Base-by-base conservation (phyloP, 2,888 invertebrate genomes). In the Drosophila cracens region DNA sequence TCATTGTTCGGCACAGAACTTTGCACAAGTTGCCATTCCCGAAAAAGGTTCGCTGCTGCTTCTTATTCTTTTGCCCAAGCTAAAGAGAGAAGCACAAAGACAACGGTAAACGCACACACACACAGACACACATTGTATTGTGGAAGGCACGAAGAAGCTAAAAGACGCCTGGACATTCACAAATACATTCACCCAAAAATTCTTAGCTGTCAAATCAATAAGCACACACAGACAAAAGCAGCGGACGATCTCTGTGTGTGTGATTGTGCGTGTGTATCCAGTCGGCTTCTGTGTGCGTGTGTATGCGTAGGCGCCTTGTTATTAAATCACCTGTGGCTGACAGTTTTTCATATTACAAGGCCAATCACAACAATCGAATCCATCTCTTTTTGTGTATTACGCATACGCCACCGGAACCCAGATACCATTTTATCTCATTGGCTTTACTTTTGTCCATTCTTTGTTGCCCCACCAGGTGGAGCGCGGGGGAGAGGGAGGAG, bases 271-370 rank as follows among this genome's bases (percentile, higher is more conserved):
- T 61, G 38, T 70, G 48, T 68, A 43, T 72, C 59, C 62, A 59
- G 56, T 49, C 70, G 63, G 59, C 67, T 48, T 58, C 53, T 59
- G 27, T 64, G 34, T 63, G 52, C 46, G 51, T 57, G 49, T 81
- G 78, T 72, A 53, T 70, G 77, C 54, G 59, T 82, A 63, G 51
- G 66, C 58, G 67, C 62, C 68, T 76, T 60, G 69, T 78, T 83
- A 87, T 89, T 87, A 81, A 79, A 78, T 89, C 84, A 86, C 89
- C 85, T 89, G 85, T 86, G 82, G 89, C 89, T 82, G 89, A 82
- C 85, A 86, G 82, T 86, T 87, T 89, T 83, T 83, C 82, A 76
- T 83, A 80, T 79, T 70, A 69, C 57, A 64, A 52, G 48, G 53
- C 72, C 58, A 70, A 70, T 74, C 69, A 75, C 79, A 74, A 73